These are phyloP conservation scores for Spea hammondii DNA, from an alignment of 2,797 vertebrate genomes.

Conservation along the genomic window DNA sequence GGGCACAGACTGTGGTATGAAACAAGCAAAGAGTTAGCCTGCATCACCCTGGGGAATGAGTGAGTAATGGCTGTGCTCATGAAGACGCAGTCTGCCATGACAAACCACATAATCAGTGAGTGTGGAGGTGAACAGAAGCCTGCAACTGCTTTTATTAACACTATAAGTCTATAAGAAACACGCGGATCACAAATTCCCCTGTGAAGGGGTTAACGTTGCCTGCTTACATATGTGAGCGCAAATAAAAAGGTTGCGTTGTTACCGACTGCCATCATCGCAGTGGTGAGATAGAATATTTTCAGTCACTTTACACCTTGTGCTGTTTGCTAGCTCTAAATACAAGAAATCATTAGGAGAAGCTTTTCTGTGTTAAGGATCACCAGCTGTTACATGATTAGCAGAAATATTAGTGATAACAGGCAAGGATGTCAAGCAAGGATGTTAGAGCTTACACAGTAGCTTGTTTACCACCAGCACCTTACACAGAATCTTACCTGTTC, in stretches of 20 bases:
- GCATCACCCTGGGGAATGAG: constrained; percentile 37
- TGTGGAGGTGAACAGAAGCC: not conserved
- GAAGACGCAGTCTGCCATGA: constrained; percentile 36
- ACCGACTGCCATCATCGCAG: constrained; percentile 3
- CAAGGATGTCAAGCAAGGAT: constrained; percentile 17
- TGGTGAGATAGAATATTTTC: not conserved
- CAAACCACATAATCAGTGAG: constrained; percentile 4
- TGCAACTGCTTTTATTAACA: not conserved
- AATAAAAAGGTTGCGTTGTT: not conserved
- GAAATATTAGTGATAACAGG: constrained; percentile 37
- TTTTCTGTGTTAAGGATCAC: constrained; percentile 21
- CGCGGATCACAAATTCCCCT: not conserved
- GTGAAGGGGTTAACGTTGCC: not conserved
- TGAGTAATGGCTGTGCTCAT: constrained; percentile 44
- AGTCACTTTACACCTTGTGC: not conserved
- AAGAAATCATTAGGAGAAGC: constrained; percentile 34
- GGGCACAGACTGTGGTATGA: constrained; percentile 32
- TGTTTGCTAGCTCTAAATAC: not conserved
- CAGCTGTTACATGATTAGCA: constrained; percentile 45
- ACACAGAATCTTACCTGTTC: not conserved
- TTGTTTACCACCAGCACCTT: constrained; percentile 29
- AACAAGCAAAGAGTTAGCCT: constrained; percentile 36
- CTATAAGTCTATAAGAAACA: not conserved
- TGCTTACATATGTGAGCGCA: not conserved
- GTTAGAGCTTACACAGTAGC: constrained; percentile 22